Evolutionary conservation across 2,797 vertebrate genomes (phyloP).

Genomic region (Diplodus sargus): DNA sequence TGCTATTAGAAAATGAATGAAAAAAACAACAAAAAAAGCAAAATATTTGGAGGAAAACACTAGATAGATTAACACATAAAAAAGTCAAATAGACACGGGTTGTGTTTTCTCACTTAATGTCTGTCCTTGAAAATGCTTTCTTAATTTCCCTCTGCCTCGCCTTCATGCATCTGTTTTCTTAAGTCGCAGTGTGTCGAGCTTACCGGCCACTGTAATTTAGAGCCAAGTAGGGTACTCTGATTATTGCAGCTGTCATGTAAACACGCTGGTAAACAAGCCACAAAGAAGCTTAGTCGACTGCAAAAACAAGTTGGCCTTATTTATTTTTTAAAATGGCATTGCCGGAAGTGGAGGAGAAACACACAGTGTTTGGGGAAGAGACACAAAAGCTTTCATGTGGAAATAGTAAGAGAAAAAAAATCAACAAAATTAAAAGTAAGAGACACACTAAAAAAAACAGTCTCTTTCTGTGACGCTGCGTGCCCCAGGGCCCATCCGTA

Average conservation of each 20-base stretch:
- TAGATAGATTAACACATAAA: background rate
- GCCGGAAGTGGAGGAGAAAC: background rate
- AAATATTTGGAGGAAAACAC: background rate
- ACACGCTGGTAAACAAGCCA: constrained; percentile 54
- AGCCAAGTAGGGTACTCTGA: constrained; percentile 26
- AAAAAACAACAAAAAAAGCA: too few relatives aligned
- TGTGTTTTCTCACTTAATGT: background rate
- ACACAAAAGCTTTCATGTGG: background rate
- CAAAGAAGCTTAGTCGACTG: constrained; percentile 59
- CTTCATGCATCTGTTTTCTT: constrained; percentile 29
- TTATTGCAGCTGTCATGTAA: constrained; percentile 50
- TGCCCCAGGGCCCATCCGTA: background rate
- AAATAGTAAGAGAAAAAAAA: constrained; percentile 1
- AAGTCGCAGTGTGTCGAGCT: constrained; percentile 8
- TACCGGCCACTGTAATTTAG: constrained; percentile 11
- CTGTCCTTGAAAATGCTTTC: background rate
- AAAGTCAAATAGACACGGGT: background rate
- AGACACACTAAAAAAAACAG: background rate
- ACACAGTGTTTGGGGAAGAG: background rate
- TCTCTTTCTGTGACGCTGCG: background rate
- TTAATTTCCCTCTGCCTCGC: background rate
- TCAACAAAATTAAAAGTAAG: background rate
- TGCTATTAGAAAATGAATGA: too few relatives aligned
- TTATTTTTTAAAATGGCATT: background rate
- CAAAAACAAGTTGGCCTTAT: constrained; percentile 7